phyloP scores from a whole-genome alignment of 2,888 invertebrate species.

The Netelia melanura region DNA sequence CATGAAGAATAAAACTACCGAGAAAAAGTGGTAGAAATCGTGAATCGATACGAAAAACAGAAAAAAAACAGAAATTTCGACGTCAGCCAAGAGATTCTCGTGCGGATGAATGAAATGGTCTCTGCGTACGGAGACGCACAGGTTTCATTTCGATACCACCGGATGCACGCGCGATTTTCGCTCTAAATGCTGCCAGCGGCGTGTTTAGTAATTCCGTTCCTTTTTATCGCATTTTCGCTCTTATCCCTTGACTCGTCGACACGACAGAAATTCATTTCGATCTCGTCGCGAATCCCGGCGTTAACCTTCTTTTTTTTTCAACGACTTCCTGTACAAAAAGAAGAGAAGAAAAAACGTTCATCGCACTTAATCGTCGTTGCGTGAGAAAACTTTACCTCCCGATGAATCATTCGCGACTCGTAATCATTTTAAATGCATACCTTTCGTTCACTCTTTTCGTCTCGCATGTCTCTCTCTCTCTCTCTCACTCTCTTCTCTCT shows the following conservation, averaged over 20 bases:
- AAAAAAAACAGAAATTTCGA: not conserved
- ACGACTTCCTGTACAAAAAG: not conserved
- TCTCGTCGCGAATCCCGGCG: slow-evolving; percentile 12
- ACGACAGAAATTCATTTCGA: slow-evolving; percentile 46
- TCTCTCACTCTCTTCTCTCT: slow-evolving; percentile 40
- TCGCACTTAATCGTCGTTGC: slow-evolving; percentile 53
- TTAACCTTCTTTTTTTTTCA: slow-evolving; percentile 5
- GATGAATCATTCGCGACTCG: slow-evolving; percentile 37
- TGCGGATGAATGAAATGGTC: slow-evolving; percentile 39
- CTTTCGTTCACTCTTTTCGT: slow-evolving; percentile 20
- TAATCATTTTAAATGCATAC: slow-evolving; percentile 60
- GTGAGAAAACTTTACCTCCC: slow-evolving; percentile 47
- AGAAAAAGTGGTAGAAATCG: slow-evolving; percentile 6
- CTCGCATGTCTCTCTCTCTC: slow-evolving; percentile 32
- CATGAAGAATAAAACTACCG: slow-evolving; percentile 67
- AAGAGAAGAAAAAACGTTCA: slow-evolving; percentile 1
- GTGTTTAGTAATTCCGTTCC: slow-evolving; percentile 44
- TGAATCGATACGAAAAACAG: not conserved
- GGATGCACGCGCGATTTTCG: slow-evolving; percentile 63
- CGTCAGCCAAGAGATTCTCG: slow-evolving; percentile 12
- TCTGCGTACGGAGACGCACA: slow-evolving; percentile 47
- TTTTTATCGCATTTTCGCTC: slow-evolving; percentile 14
- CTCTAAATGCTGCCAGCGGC: slow-evolving; percentile 72
- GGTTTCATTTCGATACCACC: slow-evolving; percentile 66
- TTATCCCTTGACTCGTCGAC: slow-evolving; percentile 8